These are phyloP conservation scores for Vanessa cardui DNA, from an alignment of 2,888 invertebrate genomes.

Conservation along the genomic window DNA sequence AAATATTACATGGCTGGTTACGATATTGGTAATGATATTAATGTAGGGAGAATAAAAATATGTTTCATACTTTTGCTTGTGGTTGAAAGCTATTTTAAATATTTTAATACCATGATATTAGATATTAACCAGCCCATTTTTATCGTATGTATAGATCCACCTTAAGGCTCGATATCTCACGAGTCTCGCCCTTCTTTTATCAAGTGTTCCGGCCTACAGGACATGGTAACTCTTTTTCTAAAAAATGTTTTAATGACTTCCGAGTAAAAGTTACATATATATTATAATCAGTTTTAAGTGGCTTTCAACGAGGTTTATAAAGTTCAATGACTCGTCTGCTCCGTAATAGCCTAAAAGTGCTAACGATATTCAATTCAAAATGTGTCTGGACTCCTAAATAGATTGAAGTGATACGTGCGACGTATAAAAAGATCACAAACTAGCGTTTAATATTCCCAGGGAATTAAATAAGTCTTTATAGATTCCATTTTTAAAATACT, in stretches of 20 bases:
- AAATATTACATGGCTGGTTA: constrained; percentile 33
- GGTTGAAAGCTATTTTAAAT: no score
- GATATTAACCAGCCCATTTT: no score
- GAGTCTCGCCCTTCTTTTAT: no score
- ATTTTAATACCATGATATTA: no score
- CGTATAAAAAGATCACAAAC: constrained; percentile 11
- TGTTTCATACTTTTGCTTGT: no score
- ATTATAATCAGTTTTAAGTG: not conserved
- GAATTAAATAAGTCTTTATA: not conserved
- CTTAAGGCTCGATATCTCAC: no score
- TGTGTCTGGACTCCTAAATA: constrained; percentile 21
- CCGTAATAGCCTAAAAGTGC: constrained; percentile 9
- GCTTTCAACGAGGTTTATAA: not conserved
- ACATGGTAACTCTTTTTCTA: no score
- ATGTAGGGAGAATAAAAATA: not conserved
- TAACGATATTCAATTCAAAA: constrained; percentile 15
- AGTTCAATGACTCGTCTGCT: constrained; percentile 6
- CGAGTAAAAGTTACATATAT: no score
- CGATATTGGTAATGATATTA: not conserved
- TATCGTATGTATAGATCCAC: no score
- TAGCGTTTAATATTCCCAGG: not conserved
- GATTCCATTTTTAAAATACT: not conserved
- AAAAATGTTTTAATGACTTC: no score
- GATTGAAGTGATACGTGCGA: constrained; percentile 18
- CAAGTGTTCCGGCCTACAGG: no score